Base-by-base conservation (phyloP, 2,797 vertebrate species). In the Peromyscus eremicus region DNA sequence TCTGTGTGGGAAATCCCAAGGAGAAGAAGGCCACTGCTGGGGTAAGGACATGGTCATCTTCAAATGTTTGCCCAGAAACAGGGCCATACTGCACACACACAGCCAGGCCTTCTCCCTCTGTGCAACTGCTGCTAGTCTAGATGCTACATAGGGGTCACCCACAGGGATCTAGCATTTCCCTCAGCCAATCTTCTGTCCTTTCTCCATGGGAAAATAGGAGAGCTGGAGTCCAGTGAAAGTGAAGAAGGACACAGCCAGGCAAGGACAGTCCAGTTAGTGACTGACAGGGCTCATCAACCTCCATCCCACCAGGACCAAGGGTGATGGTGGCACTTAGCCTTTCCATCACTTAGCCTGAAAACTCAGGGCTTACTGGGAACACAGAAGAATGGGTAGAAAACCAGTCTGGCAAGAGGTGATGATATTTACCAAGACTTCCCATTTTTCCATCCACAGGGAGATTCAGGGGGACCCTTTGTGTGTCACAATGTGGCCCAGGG, bases 11-110 rank as follows among this genome's bases (percentile, higher is more conserved):
- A 21, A 21, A 85, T 32, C 92, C 92, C 14, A 9, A 57, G 6
- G 8, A 73, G 0, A 73, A 11, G 10, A 73, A 86, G 10, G 16
- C 64, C 2, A 7, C 52, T 21, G n/a, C 0, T 43, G 0, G 0
- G 0, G n/a, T 95, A 82, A 92, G 55, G 2, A 75, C 10, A 57
- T 17, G 25, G 5, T 13, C 0, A 5, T 55, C 60, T 37, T 82
- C 13, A 21, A n/a, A 46, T 8, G 10, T 32, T 80, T 64, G 2
- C 40, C 32, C 1, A 70, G 29, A 10, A 57, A 17, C 29, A 87
- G 21, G 12, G 55, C 7, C 1, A 43, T 19, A 17, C 5, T 83
- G 40, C 14, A 14, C 4, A 43, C 19, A 34, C 52, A 55, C n/a
- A 55, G 68, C 5, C 55, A 60, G 8, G 37, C 3, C 19, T 52